Base-by-base conservation (phyloP, 2,888 invertebrate genomes). In the Homarus gammarus region DNA sequence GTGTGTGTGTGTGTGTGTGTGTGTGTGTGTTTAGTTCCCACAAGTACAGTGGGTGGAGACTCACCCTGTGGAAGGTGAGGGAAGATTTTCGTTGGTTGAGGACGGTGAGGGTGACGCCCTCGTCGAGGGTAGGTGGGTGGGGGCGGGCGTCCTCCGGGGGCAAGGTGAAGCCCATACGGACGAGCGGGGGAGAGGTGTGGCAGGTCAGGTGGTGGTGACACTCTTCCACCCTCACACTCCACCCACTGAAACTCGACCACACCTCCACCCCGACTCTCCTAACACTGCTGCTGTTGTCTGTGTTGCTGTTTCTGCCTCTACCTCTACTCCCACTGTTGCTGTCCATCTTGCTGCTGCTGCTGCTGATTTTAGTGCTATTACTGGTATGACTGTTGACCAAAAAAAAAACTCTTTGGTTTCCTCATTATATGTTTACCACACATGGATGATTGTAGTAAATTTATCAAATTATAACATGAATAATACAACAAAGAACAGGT, bases 11-110 rank as follows among this genome's bases (percentile, higher is more conserved):
- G n/a, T n/a, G n/a, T n/a, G n/a, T n/a, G n/a, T n/a, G n/a, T n/a
- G n/a, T n/a, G n/a, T n/a, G n/a, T n/a, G n/a, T n/a, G n/a, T n/a
- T n/a, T n/a, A n/a, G n/a, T n/a, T n/a, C n/a, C n/a, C n/a, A 2
- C 1, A 6, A 64, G 15, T 18, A 6, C 64, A 64, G 15, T 64
- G 6, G 1, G 64, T 27, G n/a, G 64, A 31, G 31, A 72, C 84
- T 75, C 61, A 87, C 87, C 73, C 70, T 87, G 81, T 87, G 81
- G 33, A 87, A 81, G 73, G 87, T 40, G 40, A 81, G 36, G 8
- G 70, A 31, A 18, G 56, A 72, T 31, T 40, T 44, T 8, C 81
- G 31, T 61, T 72, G 81, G 87, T 81, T 72, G 40, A 87, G 81
- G 18, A 87, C 81, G 27, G 72, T 61, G 44, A 87, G 87, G 8